Base-by-base conservation (phyloP, 92 coral and sea anemone genomes). In the Parazoanthus darwini region DNA sequence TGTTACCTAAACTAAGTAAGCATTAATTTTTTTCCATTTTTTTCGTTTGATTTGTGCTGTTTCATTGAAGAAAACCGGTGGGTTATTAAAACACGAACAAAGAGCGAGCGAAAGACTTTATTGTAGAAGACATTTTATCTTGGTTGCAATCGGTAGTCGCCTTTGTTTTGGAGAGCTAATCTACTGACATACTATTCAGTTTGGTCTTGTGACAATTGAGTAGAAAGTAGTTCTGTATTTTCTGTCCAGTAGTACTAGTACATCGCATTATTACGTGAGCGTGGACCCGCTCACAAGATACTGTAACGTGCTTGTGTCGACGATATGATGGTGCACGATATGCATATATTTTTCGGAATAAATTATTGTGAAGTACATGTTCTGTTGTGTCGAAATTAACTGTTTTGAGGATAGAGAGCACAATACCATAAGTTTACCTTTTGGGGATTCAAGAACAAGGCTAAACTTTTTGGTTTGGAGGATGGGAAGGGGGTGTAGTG, bases 301-400 rank as follows among this genome's bases (percentile, higher is more conserved):
- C 87, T 84, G 66, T 25, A 33, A 44, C 78, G 37, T 70, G 65
- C 67, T 39, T 46, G 78, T 84, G 26, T 16, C 46, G 25, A 36
- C 16, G 66, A 63, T 63, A 75, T 75, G 79, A 71, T 50, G 67
- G 25, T 79, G 68, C 87, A 84, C 74, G 51, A 84, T 46, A 74
- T 84, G 66, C 87, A 84, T 71, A 70, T 84, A 84, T 84, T 84
- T 84, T 84, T 84, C 87, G 78, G 87, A 84, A 84, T 84, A 84
- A 84, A 84, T 84, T 84, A 84, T 84, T 84, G 87, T 84, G 87
- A 71, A 71, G 87, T 84, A 84, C 87, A 84, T 29, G 33, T 20
- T 18, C 79, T 65, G 59, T 29, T 73, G 8, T 22, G 43, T 75
- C 6, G 37, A 6, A 36, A 35, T 74, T 74, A 11, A 74, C 42